Conservation (phyloP, 2,888 invertebrate species). For the Hesperia comma region DNA sequence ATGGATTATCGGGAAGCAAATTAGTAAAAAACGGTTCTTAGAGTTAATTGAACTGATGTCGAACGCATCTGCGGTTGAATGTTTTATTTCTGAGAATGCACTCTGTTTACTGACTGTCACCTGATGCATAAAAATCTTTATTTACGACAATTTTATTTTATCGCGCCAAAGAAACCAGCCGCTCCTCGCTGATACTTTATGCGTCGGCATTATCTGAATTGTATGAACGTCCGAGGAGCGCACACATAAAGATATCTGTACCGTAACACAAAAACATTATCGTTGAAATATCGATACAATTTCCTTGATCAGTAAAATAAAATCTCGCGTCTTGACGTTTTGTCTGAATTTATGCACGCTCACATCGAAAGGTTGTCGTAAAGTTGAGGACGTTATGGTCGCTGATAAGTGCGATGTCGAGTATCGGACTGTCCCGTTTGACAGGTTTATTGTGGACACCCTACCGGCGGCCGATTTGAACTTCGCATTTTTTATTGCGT, state of each 20-base stretch:
- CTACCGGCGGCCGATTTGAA: conserved; percentile 66
- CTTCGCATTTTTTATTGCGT: conserved; percentile 59
- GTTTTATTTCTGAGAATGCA: conserved; percentile 36
- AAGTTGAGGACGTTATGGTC: conserved; percentile 80
- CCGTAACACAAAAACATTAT: conserved; percentile 74
- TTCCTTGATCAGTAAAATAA: conserved; percentile 81
- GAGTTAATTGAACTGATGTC: conserved; percentile 32
- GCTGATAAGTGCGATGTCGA: conserved; percentile 78
- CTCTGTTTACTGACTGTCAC: conserved; percentile 35
- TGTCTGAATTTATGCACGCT: conserved; percentile 76
- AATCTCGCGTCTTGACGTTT: conserved; percentile 75
- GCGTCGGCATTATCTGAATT: conserved; percentile 51
- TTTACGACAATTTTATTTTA: conserved; percentile 50
- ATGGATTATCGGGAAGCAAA: conserved; percentile 12
- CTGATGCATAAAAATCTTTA: conserved; percentile 48
- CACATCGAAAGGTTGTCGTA: conserved; percentile 74
- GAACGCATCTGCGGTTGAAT: conserved; percentile 31
- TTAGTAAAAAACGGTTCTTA: conserved; percentile 29
- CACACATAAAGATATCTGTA: conserved; percentile 74
- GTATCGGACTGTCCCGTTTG: conserved; percentile 71
- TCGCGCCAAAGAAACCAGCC: conserved; percentile 47
- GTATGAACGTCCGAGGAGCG: conserved; percentile 69
- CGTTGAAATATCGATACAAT: conserved; percentile 81
- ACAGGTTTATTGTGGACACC: conserved; percentile 81
- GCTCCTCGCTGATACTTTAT: conserved; percentile 47